Conservation (phyloP, 2,888 invertebrate genomes). For the Calliphora vomitoria region DNA sequence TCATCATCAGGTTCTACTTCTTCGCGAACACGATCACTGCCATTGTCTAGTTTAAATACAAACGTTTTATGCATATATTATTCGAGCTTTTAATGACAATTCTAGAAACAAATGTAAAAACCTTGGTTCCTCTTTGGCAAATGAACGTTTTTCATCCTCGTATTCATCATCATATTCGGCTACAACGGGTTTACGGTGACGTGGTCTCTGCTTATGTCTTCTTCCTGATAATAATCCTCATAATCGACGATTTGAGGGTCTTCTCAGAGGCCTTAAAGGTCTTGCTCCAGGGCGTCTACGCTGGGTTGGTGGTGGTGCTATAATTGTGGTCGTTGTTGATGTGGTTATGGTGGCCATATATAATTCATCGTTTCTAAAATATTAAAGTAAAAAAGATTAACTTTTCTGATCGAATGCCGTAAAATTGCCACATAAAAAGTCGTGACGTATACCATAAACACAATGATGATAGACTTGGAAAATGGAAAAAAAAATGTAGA, state of each 20-base stretch:
- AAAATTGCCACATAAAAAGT: slow-evolving; percentile 97
- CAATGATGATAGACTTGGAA: slow-evolving; percentile 96
- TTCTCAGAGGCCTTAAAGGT: slow-evolving; percentile 85
- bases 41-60: slow-evolving; percentile 78
- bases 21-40: slow-evolving; percentile 79
- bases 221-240: slow-evolving; percentile 89
- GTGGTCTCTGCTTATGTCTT: slow-evolving; percentile 86
- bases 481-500: neutral
- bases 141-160: slow-evolving; percentile 84
- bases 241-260: slow-evolving; percentile 86
- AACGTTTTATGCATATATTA: neutral
- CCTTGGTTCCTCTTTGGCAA: slow-evolving; percentile 80
- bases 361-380: slow-evolving; percentile 92
- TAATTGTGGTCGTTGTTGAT: slow-evolving; percentile 86
- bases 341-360: slow-evolving; percentile 91
- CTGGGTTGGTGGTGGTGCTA: slow-evolving; percentile 79
- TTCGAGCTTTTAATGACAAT: neutral
- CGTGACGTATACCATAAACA: slow-evolving; percentile 93
- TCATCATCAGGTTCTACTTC: slow-evolving; percentile 81
- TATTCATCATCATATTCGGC: slow-evolving; percentile 87
- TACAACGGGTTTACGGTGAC: slow-evolving; percentile 86
- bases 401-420: slow-evolving; percentile 94
- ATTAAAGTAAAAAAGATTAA: neutral
- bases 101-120: slow-evolving; percentile 49
- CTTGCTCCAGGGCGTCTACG: slow-evolving; percentile 80